Conservation (phyloP, 2,797 vertebrate species). For the Falco peregrinus region DNA sequence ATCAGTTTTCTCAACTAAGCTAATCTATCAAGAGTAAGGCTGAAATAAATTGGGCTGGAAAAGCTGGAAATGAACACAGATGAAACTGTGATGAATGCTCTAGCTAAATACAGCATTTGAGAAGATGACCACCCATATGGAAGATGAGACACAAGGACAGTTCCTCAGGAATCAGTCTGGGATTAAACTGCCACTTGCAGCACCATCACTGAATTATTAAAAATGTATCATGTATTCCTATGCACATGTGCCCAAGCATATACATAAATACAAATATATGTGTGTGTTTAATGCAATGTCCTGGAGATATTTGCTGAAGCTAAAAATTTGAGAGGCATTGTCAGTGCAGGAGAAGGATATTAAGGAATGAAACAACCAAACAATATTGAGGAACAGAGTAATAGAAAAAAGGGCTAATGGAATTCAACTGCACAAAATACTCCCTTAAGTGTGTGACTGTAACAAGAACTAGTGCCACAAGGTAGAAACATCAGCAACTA, state of each 20-base stretch:
- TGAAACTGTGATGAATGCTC: not conserved
- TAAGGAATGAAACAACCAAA: not conserved
- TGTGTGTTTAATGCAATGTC: not conserved
- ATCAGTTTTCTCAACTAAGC: too few species aligned
- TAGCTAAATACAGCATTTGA: not conserved
- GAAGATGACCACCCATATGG: accelerated
- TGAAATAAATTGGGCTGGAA: not conserved
- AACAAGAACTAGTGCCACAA: not conserved
- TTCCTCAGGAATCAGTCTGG: not conserved
- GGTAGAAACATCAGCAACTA: not conserved
- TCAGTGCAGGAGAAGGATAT: not conserved
- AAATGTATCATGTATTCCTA: not conserved
- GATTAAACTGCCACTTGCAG: not conserved
- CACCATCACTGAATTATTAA: accelerated
- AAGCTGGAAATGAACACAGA: not conserved
- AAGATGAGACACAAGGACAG: not conserved
- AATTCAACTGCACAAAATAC: not conserved
- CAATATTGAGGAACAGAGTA: not conserved
- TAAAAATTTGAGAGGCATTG: not conserved
- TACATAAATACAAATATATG: accelerated
- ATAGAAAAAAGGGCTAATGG: accelerated
- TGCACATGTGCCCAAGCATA: accelerated
- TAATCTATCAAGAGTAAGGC: not conserved
- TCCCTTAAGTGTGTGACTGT: too few species aligned
- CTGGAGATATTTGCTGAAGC: not conserved